Base-by-base conservation (phyloP, 2,888 invertebrate genomes). In the Protodeltote pygarga region DNA sequence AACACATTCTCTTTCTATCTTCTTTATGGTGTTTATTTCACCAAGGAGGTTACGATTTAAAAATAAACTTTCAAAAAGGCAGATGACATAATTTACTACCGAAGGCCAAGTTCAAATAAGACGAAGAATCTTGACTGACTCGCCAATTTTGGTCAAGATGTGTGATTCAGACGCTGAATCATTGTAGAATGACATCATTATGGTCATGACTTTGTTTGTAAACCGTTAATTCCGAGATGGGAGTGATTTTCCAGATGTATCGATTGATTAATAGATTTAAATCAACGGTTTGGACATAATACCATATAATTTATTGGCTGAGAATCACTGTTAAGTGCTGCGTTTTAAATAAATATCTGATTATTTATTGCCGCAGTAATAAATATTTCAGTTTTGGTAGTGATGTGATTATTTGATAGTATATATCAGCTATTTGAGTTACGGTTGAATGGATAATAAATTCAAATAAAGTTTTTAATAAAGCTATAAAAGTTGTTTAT, bases 71-170 rank as follows among this genome's bases (percentile, higher is more conserved):
- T 16, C 24, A 48, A 25, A 40, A 32, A 10, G 13, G 34, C 34
- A 62, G 40, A 50, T 65, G 49, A 65, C 31, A 53, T 57, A 65
- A 68, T 41, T 3, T 15, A n/a, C n/a, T n/a, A n/a, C n/a, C 2
- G 47, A 57, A 69, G 67, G 70, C 42, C 69, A 69, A 69, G 69
- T 57, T 67, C 68, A 67, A 53, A 66, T 66, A 61, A 59, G 51
- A 31, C 39, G 58, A 49, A 65, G 41, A 52, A 40, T 54, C 49
- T 64, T 32, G 37, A 35, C 39, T 38, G 50, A 31, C 39, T 24
- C 8, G 39, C 71, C 69, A 54, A 59, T 57, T 69, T 62, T 65
- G 71, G 68, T 41, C 39, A 55, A 34, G 51, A 61, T 34, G 21
- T 58, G 66, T 71, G 71, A 69, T 31, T 69, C 67, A 67, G 35